phyloP scores from a whole-genome alignment of 2,113 vertebrate species.

The Tamias sibiricus region DNA sequence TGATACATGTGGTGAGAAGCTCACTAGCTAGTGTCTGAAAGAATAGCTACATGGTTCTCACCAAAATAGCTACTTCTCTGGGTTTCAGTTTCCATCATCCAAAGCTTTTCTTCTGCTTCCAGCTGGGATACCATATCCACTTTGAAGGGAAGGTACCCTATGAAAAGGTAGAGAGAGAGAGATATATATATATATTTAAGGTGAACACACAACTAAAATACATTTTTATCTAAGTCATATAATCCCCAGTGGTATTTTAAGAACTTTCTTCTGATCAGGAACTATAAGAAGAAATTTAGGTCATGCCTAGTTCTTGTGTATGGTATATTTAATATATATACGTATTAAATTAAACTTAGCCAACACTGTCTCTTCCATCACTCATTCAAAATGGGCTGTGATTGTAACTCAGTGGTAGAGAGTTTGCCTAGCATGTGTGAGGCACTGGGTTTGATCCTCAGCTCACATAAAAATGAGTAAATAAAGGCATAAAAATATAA shows the following conservation, averaged over 20 bases:
- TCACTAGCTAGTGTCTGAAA: not conserved
- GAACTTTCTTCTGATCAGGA: not conserved
- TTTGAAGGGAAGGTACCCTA: constrained; percentile 57
- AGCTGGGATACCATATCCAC: constrained; percentile 28
- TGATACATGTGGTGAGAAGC: rapidly evolving
- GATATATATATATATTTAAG: not conserved
- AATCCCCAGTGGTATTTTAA: not conserved
- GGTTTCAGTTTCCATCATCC: constrained; percentile 47
- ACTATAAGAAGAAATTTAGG: not conserved
- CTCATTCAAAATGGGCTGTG: not conserved
- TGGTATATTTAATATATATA: not conserved
- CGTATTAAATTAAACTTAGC: not conserved
- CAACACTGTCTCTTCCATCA: not conserved
- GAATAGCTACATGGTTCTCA: rapidly evolving
- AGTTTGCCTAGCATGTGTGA: too few relatives aligned
- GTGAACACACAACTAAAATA: not conserved
- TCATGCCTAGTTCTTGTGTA: not conserved
- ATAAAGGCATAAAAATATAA: too few relatives aligned
- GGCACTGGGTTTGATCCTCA: too few relatives aligned
- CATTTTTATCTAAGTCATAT: not conserved
- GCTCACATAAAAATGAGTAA: too few relatives aligned
- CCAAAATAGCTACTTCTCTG: not conserved
- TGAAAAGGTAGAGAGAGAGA: not conserved
- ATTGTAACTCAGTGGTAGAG: too few relatives aligned
- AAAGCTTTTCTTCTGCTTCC: constrained; percentile 63